phyloP scores from a whole-genome alignment of 2,888 invertebrate genomes.

The Andrena fulva region DNA sequence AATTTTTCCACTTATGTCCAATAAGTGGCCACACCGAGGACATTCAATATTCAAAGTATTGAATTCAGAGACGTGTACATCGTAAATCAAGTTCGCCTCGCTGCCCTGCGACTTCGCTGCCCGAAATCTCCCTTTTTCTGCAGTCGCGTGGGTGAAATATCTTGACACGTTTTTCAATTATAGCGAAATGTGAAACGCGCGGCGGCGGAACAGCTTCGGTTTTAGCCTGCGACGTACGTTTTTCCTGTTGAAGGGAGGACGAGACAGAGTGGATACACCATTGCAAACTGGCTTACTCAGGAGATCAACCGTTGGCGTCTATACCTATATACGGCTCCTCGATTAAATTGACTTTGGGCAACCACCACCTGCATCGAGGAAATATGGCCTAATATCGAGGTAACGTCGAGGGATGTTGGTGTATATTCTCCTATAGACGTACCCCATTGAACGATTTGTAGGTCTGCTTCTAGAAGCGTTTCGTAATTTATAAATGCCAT shows the following conservation, averaged over 20 bases:
- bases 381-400: constrained; percentile 72
- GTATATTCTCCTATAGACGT: constrained; percentile 55
- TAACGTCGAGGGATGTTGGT: constrained; percentile 52
- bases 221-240: constrained; percentile 8
- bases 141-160: constrained; percentile 22
- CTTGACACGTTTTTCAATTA: constrained; percentile 37
- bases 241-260: constrained; percentile 37
- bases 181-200: background rate
- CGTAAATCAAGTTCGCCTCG: background rate
- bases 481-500: constrained; percentile 58
- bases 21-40: no score
- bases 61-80: background rate
- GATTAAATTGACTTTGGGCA: constrained; percentile 73
- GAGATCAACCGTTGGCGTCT: constrained; percentile 55
- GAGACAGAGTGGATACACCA: constrained; percentile 22
- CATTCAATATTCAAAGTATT: background rate
- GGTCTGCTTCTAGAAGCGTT: constrained; percentile 36
- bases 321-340: constrained; percentile 59
- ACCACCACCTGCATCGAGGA: constrained; percentile 70
- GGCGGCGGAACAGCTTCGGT: constrained; percentile 14
- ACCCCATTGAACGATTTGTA: constrained; percentile 58
- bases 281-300: constrained; percentile 57
- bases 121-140: background rate
- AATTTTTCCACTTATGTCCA: no score
- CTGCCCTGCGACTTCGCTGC: background rate